Base-by-base conservation (phyloP, 2,113 vertebrate species). In the Tetraodon nigroviridis region DNA sequence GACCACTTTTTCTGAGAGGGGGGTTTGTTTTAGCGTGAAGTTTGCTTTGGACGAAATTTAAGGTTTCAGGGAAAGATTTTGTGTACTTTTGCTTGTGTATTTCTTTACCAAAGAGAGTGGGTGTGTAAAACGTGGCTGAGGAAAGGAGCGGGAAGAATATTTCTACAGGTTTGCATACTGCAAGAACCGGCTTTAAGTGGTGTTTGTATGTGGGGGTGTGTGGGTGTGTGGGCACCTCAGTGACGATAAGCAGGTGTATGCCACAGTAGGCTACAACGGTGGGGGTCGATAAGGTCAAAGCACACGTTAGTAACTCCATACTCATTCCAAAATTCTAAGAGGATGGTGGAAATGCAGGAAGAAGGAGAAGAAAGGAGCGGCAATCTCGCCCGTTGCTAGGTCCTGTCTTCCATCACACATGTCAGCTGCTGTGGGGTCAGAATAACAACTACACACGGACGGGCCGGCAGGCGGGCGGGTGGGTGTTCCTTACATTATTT, bases 171-270 rank as follows among this genome's bases (percentile, higher is more conserved):
- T 81, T 81, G 73, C 62, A 61, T 27, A 27, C 24, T 6, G 5
- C 50, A 51, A 66, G 54, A 61, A n/a, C 19, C 50, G 71, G 76
- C 72, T 69, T 70, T 52, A 68, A 64, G 67, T 71, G 79, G 10
- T 46, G 27, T 32, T 17, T 59, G 58, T 55, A 56, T 37, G 58
- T 50, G 64, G 64, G 55, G 44, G 41, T 42, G 57, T 46, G 13
- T 64, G 19, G 20, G 46, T 56, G 42, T 55, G 59, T 19, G 51
- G 1, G 62, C 64, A 63, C 50, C 24, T 69, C 44, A 37, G 64
- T 81, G 81, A 83, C 50, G 40, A 69, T 72, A 62, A 45, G 61
- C 71, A 82, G 77, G 68, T 69, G 73, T 58, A 61, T 63, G 73
- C 51, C 54, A 42, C 45, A 37, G 53, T 5, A 21, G 60, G 47